phyloP scores from a whole-genome alignment of 2,888 invertebrate species.

The Petrolisthes cinctipes region DNA sequence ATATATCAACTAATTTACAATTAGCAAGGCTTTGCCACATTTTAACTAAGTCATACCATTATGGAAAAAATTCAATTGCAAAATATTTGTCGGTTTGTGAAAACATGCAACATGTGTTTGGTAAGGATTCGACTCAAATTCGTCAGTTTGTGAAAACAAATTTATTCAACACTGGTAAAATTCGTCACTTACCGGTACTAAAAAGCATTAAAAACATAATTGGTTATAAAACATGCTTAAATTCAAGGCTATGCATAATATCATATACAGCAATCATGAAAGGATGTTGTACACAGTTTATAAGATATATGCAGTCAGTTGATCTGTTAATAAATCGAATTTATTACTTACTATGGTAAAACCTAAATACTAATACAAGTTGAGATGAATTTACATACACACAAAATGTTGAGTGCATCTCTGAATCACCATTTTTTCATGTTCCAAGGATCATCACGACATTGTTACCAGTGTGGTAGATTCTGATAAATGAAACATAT shows the following conservation, averaged over 20 bases:
- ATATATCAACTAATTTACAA: background rate
- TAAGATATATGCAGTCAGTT: background rate
- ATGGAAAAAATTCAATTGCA: slow-evolving; percentile 30
- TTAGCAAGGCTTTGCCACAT: slow-evolving; percentile 8
- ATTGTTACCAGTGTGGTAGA: slow-evolving; percentile 23
- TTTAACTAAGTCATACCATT: slow-evolving; percentile 9
- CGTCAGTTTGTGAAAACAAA: slow-evolving; percentile 19
- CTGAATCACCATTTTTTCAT: slow-evolving; percentile 1
- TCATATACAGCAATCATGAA: background rate
- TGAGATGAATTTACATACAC: background rate
- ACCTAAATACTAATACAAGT: background rate
- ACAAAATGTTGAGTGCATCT: slow-evolving; percentile 3
- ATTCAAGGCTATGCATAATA: slow-evolving; percentile 12
- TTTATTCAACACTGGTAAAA: background rate
- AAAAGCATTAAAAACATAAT: background rate
- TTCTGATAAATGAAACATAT: slow-evolving; percentile 16
- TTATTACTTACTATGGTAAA: background rate
- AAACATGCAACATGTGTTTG: background rate
- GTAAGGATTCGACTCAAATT: slow-evolving; percentile 18
- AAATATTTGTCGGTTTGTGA: slow-evolving; percentile 34
- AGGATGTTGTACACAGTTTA: background rate
- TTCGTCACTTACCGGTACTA: background rate
- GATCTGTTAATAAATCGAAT: background rate
- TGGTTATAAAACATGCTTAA: background rate
- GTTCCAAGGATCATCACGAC: background rate